These are phyloP conservation scores for Grapholita molesta DNA, from an alignment of 1,140 invertebrate genomes.

Conservation along the genomic window DNA sequence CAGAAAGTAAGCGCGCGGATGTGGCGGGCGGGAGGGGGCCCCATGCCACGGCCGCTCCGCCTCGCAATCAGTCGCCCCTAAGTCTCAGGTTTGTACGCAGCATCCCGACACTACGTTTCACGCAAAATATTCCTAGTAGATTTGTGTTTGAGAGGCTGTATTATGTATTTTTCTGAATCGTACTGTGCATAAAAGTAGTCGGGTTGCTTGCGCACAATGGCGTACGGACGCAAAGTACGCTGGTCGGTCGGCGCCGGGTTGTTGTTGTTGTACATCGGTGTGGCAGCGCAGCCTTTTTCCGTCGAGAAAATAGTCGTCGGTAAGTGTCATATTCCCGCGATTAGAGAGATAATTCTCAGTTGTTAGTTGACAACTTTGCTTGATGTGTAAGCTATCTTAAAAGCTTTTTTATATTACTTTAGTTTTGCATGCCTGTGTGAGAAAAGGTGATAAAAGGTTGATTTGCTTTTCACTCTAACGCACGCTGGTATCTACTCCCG, in stretches of 20 bases:
- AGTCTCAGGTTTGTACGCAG: conserved; percentile 71
- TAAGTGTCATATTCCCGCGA: conserved; percentile 35
- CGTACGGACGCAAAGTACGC: neutral
- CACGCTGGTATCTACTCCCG: conserved; percentile 28
- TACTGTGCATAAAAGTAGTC: neutral
- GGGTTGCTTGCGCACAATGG: neutral
- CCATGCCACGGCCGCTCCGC: conserved; percentile 42
- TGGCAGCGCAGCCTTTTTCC: conserved; percentile 54
- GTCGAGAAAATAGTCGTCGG: conserved; percentile 66
- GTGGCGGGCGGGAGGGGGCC: conserved; percentile 36
- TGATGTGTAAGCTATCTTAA: neutral
- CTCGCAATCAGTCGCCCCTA: conserved; percentile 63
- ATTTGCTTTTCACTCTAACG: conserved; percentile 39
- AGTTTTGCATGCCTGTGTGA: neutral
- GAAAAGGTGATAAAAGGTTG: conserved; percentile 29
- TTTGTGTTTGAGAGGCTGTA: neutral
- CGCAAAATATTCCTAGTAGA: conserved; percentile 25
- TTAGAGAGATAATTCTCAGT: neutral
- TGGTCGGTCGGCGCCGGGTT: conserved; percentile 35
- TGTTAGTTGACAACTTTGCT: neutral
- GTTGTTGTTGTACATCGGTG: conserved; percentile 50
- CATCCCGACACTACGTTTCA: conserved; percentile 47
- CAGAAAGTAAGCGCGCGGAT: conserved; percentile 39
- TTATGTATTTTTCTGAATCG: neutral
- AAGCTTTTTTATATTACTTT: neutral